Conservation (phyloP, 2,888 invertebrate genomes). For the Plusia festucae region DNA sequence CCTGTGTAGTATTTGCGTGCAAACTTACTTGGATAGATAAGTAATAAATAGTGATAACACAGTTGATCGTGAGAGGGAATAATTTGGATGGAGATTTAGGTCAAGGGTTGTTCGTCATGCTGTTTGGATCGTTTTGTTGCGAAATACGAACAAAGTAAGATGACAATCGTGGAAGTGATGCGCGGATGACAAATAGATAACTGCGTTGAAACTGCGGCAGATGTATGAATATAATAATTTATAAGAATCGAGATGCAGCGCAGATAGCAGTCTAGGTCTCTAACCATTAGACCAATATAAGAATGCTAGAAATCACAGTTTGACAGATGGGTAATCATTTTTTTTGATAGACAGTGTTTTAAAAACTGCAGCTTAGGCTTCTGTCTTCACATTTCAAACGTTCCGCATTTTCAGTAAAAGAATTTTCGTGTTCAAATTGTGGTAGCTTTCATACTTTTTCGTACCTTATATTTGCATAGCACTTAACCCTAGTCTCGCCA, state of each 20-base stretch:
- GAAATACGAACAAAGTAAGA: neutral
- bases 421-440: neutral
- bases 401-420: neutral
- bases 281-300: too few species aligned
- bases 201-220: neutral
- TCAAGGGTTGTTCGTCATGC: constrained; percentile 18
- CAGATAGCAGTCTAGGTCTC: too few species aligned
- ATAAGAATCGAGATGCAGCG: neutral
- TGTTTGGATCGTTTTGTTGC: constrained; percentile 9
- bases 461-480: neutral
- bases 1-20: constrained; percentile 42
- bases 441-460: neutral
- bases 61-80: constrained; percentile 37
- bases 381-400: too few species aligned
- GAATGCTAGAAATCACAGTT: too few species aligned
- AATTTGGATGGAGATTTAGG: constrained; percentile 34
- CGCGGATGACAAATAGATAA: neutral
- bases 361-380: too few species aligned
- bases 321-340: too few species aligned
- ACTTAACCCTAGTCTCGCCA: neutral
- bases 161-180: neutral
- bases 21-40: constrained; percentile 41
- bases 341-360: too few species aligned
- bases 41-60: constrained; percentile 48
- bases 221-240: neutral